Evolutionary conservation across 2,888 invertebrate species (phyloP).

Genomic region (Amiota minor): DNA sequence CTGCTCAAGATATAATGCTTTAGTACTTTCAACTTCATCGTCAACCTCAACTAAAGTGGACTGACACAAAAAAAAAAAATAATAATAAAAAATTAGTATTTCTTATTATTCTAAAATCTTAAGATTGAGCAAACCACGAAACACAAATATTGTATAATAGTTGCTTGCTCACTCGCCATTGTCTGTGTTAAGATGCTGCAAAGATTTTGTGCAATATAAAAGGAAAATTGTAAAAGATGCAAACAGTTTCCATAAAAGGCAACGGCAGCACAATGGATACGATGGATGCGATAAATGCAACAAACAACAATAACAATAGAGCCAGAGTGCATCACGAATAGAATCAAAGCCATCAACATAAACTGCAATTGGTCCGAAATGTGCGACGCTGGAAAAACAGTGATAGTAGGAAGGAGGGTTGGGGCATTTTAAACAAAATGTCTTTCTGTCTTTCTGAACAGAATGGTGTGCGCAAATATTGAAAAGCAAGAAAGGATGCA

Average conservation of each 20-base stretch:
- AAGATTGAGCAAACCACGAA: no score
- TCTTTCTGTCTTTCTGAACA: no score
- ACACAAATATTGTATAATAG: no score
- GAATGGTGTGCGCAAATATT: constrained; percentile 13
- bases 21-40: no score
- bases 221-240: constrained; percentile 64
- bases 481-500: constrained; percentile 26
- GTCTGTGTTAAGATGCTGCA: not conserved
- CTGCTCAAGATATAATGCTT: no score
- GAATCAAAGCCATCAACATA: constrained; percentile 66
- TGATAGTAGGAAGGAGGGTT: not conserved
- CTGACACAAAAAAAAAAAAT: no score
- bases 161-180: no score
- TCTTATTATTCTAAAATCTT: no score
- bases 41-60: no score
- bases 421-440: not conserved
- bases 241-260: constrained; percentile 55
- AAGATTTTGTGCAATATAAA: not conserved
- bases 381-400: not conserved
- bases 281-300: constrained; percentile 66
- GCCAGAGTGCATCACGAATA: constrained; percentile 53
- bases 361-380: constrained; percentile 50
- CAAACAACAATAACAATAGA: constrained; percentile 19
- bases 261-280: constrained; percentile 55
- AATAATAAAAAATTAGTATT: no score